A percentile compares a stretch with the other conserved stretches of the same genome.
These are phyloP conservation scores for Spicauda simplicius DNA, from an alignment of 2,888 invertebrate genomes.

Conservation along the genomic window DNA sequence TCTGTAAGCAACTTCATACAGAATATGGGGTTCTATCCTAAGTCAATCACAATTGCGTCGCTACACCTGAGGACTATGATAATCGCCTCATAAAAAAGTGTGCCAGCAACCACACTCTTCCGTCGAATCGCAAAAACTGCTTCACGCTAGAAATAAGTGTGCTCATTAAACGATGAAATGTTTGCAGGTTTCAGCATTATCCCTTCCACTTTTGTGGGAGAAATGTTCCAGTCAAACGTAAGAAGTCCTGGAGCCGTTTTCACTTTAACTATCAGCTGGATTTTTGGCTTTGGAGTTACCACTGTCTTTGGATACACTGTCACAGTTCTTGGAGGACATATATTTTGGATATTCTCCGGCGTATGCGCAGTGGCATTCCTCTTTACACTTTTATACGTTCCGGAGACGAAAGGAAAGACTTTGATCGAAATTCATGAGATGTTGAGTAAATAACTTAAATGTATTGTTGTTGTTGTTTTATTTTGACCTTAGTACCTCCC, in stretches of 20 bases:
- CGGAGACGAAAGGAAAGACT: conserved; percentile 92
- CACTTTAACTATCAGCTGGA: conserved; percentile 40
- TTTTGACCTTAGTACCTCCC: too few species aligned
- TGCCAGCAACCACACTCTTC: too few species aligned
- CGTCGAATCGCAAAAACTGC: too few species aligned
- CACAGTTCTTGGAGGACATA: conserved; percentile 79
- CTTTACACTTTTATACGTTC: conserved; percentile 87
- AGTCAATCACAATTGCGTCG: too few species aligned
- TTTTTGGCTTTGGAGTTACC: conserved; percentile 42
- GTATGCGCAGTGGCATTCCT: conserved; percentile 75
- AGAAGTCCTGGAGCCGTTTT: conserved; percentile 46
- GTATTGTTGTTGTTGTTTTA: too few species aligned
- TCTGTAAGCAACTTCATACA: too few species aligned
- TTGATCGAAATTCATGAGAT: conserved; percentile 89
- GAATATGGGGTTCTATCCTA: too few species aligned
- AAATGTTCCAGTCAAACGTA: conserved; percentile 46
- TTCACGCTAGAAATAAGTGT: too few species aligned
- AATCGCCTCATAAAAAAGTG: too few species aligned
- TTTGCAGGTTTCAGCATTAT: conserved; percentile 46
- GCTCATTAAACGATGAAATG: too few species aligned
- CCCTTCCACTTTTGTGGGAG: conserved; percentile 44
- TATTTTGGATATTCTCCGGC: conserved; percentile 87
- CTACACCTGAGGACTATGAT: too few species aligned
- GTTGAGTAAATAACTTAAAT: conserved; percentile 52
- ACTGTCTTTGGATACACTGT: conserved; percentile 44